Conservation (phyloP, 1,140 invertebrate species). For the Bombus turneri region DNA sequence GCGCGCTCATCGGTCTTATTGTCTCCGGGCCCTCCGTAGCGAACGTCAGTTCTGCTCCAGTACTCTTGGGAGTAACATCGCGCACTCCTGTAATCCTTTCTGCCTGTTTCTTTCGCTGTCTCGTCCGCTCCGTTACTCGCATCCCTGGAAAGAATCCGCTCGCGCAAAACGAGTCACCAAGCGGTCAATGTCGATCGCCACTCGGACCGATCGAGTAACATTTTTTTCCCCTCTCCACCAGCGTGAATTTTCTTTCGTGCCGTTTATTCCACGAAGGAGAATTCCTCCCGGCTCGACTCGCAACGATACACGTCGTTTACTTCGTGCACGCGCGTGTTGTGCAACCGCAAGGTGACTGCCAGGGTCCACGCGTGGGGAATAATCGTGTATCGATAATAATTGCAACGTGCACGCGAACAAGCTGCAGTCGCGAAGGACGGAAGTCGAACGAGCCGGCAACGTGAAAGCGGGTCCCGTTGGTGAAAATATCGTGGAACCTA, state of each 20-base stretch:
- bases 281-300: background rate
- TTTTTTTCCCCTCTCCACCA: background rate
- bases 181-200: background rate
- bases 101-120: conserved; percentile 19
- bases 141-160: conserved; percentile 10
- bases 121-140: conserved; percentile 41
- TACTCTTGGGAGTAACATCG: conserved; percentile 76
- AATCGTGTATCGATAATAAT: conserved; percentile 27
- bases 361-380: background rate
- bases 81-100: conserved; percentile 43
- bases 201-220: background rate
- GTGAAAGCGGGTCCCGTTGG: conserved; percentile 17
- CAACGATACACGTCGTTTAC: too few species aligned
- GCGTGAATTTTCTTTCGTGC: background rate
- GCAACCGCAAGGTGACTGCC: conserved; percentile 16
- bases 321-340: background rate
- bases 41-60: conserved; percentile 77
- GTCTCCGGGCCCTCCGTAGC: conserved; percentile 60
- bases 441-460: background rate
- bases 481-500: background rate
- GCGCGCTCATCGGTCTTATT: conserved; percentile 40
- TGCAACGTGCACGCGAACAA: conserved; percentile 11
- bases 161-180: conserved; percentile 7
- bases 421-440: background rate
- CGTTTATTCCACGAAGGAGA: background rate